A percentile compares a stretch with the other conserved stretches of the same genome.
phyloP scores from a whole-genome alignment of 2,797 vertebrate genomes.

The Babyrousa celebensis region DNA sequence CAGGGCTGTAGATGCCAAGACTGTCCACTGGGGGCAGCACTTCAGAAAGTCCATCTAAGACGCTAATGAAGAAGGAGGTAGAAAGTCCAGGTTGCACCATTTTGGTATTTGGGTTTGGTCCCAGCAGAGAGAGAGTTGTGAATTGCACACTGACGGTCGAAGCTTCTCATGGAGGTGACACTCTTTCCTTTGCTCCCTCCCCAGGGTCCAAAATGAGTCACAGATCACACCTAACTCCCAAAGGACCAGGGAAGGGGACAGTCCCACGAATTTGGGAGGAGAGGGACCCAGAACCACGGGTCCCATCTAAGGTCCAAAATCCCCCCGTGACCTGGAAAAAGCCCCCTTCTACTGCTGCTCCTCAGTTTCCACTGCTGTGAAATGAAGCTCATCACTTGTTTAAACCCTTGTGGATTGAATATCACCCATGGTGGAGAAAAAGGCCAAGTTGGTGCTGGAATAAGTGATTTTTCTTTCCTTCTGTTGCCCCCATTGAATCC shows the following conservation, averaged over 20 bases:
- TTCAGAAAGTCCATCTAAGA: too few species aligned
- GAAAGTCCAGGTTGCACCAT: neutral
- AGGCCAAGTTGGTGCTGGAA: neutral
- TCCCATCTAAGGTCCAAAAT: neutral
- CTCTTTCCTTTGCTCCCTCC: neutral
- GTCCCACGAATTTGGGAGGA: neutral
- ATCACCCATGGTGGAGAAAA: neutral
- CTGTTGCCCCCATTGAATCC: neutral
- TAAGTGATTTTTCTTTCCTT: neutral
- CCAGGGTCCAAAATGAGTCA: neutral
- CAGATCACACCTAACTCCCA: neutral
- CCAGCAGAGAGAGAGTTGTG: accelerated
- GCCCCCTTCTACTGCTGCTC: neutral
- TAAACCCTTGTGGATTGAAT: neutral
- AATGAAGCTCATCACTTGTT: neutral
- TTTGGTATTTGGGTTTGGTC: neutral
- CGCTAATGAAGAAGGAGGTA: too few species aligned
- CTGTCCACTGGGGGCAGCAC: too few species aligned
- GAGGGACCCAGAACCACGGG: neutral
- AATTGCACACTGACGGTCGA: neutral
- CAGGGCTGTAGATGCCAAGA: too few species aligned
- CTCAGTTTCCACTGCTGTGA: neutral
- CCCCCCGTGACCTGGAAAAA: too few species aligned
- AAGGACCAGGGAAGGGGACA: neutral
- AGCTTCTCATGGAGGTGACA: neutral